Base-by-base conservation (phyloP, 2,797 vertebrate species). In the Steatocranus sp. region DNA sequence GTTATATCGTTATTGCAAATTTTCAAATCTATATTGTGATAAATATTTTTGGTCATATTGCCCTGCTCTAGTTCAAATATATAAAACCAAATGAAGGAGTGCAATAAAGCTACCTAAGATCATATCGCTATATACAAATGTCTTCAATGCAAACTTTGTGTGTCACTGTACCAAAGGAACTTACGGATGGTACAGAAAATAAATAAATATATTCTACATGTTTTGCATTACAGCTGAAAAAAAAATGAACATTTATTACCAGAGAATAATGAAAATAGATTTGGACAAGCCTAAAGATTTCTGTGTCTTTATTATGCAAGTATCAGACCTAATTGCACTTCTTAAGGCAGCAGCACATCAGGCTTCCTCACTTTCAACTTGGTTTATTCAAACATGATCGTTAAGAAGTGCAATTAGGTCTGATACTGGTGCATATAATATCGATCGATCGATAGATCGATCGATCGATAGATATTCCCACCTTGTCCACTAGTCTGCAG, bases 191-290 rank as follows among this genome's bases (percentile, higher is more conserved):
- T 43, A 43, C 15, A 70, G 3, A 70, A 70, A 43, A 46, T 25
- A n/a, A 20, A 66, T 38, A 23, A 66, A 66, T 23, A 23, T 66
- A n/a, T 23, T 66, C 20, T 38, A 36, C 34, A 23, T 68, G 66
- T 46, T 46, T 46, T 4, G 38, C 8, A 46, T 17, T 46, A 17
- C 15, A 27, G 23, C 36, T 43, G 23, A 43, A 25, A 70, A 43
- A 17, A 4, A 11, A 4, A 3, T 0, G 0, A 43, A 25, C 2
- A 18, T 70, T 70, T 43, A 68, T 68, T 25, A 68, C 14, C 4
- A 70, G 9, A 70, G 9, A 46, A 46, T 27, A 70, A 25, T 27
- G 3, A 27, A 70, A 46, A 27, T 11, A 11, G 23, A 46, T 46
- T 46, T 43, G 15, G 38, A 14, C 66, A 70, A 27, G 20, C 10